Evolutionary conservation across 2,797 vertebrate genomes (phyloP).

Genomic region (Cossypha dichroa): DNA sequence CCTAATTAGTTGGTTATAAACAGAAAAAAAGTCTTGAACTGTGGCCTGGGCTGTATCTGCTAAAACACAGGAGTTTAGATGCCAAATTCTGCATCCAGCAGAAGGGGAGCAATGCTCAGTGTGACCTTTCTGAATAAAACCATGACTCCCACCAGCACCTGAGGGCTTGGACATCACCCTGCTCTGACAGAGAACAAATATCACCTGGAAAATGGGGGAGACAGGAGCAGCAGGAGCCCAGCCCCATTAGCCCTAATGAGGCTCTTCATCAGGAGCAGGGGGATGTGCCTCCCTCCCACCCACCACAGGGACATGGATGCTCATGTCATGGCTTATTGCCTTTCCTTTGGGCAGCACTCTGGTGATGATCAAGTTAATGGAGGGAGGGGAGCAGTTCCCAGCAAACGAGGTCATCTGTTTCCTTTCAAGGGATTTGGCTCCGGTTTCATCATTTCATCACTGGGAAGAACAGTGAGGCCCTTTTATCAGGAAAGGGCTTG

Average conservation of each 20-base stretch:
- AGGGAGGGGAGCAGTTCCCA: background rate
- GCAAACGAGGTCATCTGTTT: constrained; percentile 68
- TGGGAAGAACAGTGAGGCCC: constrained; percentile 35
- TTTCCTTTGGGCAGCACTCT: background rate
- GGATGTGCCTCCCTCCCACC: background rate
- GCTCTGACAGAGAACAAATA: background rate
- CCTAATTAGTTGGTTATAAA: background rate
- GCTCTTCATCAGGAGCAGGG: background rate
- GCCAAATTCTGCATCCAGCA: background rate
- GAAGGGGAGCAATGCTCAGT: background rate
- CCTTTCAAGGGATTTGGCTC: constrained; percentile 63
- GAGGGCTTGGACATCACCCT: background rate
- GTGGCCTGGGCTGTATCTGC: background rate
- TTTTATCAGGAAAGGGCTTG: constrained; percentile 30
- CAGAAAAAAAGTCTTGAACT: background rate
- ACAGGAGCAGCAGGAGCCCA: background rate
- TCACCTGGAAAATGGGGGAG: background rate
- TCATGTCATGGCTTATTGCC: background rate
- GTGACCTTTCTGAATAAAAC: background rate
- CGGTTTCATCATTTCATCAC: background rate
- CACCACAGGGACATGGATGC: background rate
- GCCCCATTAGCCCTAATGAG: rapidly evolving
- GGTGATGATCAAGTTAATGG: background rate
- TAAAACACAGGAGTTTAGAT: background rate
- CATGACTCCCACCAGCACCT: background rate